phyloP scores from a whole-genome alignment of 2,888 invertebrate genomes.

The Uropetala carovei region DNA sequence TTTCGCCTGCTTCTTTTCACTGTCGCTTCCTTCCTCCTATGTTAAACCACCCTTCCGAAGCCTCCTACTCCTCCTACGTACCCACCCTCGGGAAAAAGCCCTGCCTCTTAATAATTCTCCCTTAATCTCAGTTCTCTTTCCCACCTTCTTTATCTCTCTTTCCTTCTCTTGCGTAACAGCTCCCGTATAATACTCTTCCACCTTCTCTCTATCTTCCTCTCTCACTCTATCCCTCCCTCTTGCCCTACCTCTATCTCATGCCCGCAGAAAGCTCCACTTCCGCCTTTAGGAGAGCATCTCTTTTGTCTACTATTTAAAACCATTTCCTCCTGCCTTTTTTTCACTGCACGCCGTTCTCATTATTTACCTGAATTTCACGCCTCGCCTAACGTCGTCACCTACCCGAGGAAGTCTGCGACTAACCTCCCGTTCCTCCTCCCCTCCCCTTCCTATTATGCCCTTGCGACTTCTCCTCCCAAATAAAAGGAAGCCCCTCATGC shows the following conservation, averaged over 20 bases:
- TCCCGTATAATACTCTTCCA: background rate
- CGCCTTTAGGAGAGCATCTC: background rate
- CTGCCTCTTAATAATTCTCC: slow-evolving; percentile 30
- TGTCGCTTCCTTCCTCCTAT: background rate
- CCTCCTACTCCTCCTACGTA: background rate
- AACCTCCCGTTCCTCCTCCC: background rate
- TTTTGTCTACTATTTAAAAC: background rate
- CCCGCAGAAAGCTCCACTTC: background rate
- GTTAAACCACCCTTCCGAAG: background rate
- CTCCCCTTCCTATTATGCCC: background rate
- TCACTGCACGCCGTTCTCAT: background rate
- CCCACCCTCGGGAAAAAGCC: background rate
- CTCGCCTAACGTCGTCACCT: slow-evolving; percentile 11
- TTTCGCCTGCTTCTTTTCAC: background rate
- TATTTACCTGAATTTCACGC: background rate
- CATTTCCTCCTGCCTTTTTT: background rate
- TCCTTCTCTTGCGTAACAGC: no score
- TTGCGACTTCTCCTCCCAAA: background rate
- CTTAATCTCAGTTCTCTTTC: background rate
- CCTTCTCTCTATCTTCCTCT: background rate
- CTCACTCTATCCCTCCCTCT: background rate
- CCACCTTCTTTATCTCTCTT: background rate
- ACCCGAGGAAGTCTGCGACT: background rate
- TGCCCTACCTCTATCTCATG: background rate
- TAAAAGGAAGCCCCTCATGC: background rate